phyloP scores from a whole-genome alignment of 2,797 vertebrate genomes.

The Leucoraja ocellata region DNA sequence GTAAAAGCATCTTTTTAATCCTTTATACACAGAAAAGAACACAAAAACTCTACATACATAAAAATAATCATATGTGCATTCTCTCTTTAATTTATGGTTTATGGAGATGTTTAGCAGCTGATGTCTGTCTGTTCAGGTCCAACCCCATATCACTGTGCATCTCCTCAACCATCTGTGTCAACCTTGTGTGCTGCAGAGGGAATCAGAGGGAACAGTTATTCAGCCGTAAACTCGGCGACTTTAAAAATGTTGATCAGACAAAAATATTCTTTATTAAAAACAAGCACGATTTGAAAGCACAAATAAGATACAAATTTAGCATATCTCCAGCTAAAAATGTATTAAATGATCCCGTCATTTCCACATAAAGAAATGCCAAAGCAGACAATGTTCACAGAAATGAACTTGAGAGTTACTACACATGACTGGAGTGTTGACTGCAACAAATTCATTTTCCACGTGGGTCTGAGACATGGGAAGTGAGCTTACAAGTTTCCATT shows the following conservation, averaged over 20 bases:
- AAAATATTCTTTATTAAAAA: neutral
- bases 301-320: neutral
- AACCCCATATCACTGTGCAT: neutral
- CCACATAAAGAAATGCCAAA: neutral
- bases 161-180: constrained; percentile 67
- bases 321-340: neutral
- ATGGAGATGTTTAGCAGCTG: constrained; percentile 27
- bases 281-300: neutral
- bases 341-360: neutral
- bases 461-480: neutral
- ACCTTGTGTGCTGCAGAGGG: constrained; percentile 82
- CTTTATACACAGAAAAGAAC: constrained; percentile 35
- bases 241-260: neutral
- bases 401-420: neutral
- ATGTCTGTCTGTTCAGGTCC: constrained; percentile 11
- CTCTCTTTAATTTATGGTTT: constrained; percentile 28
- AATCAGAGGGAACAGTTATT: constrained; percentile 14
- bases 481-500: neutral
- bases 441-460: neutral
- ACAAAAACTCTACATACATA: constrained; percentile 37
- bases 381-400: neutral
- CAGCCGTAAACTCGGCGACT: no score
- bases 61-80: constrained; percentile 34
- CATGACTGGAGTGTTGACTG: neutral
- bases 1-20: constrained; percentile 36